Conservation (phyloP, 1,140 invertebrate genomes). For the Zaprionus lachaisei region DNA sequence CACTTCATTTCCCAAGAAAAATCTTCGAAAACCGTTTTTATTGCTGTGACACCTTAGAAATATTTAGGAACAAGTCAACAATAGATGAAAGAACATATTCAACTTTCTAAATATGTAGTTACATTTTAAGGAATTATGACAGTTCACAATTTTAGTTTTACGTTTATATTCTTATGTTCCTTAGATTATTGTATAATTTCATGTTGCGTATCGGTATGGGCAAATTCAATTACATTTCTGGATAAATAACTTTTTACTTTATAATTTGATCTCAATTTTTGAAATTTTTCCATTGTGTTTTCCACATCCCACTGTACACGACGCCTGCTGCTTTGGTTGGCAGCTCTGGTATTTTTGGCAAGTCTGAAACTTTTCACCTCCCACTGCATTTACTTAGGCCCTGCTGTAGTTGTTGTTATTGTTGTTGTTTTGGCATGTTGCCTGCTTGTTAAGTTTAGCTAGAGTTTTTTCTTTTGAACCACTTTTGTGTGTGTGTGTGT, state of each 20-base stretch:
- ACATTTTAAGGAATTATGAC: not conserved
- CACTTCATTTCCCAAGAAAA: not conserved
- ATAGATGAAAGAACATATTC: not conserved
- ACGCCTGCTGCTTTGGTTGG: conserved; percentile 23
- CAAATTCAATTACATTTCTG: too few relatives aligned
- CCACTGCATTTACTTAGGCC: conserved; percentile 45
- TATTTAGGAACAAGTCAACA: conserved; percentile 2
- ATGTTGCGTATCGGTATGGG: too few relatives aligned
- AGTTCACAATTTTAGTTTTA: not conserved
- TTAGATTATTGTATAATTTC: too few relatives aligned
- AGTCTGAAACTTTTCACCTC: conserved; percentile 43
- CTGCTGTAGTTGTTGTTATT: conserved; percentile 25
- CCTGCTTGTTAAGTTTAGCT: conserved; percentile 65
- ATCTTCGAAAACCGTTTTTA: not conserved
- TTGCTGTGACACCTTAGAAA: conserved; percentile 1
- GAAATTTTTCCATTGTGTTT: not conserved
- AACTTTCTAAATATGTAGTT: not conserved
- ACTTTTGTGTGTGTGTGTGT: conserved; percentile 51
- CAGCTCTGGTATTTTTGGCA: conserved; percentile 67
- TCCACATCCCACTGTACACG: conserved; percentile 38
- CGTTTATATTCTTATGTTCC: too few relatives aligned
- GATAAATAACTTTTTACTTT: too few relatives aligned
- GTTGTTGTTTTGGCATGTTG: conserved; percentile 55
- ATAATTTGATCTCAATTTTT: too few relatives aligned
- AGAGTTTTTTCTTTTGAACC: conserved; percentile 39